Percentiles rank a stretch among this genome's conserved stretches.
Evolutionary conservation across 2,113 vertebrate species (phyloP).

Genomic region (Oxyura jamaicensis): DNA sequence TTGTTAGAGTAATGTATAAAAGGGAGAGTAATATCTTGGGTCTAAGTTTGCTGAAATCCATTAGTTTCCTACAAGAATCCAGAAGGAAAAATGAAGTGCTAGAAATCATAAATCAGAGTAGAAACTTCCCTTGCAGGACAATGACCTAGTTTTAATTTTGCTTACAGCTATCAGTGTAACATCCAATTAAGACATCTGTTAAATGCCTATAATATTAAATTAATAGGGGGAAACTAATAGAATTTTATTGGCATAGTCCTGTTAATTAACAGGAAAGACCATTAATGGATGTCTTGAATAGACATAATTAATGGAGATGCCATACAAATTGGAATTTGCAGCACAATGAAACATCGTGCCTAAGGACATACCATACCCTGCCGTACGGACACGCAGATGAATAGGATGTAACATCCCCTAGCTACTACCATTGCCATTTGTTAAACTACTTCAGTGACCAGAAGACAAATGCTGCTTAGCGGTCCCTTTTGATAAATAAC

Average conservation of each 20-base stretch:
- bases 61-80: neutral
- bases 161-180: conserved; percentile 62
- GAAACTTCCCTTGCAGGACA: conserved; percentile 61
- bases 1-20: neutral
- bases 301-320: conserved; percentile 68
- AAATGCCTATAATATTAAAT: conserved; percentile 78
- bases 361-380: conserved; percentile 54
- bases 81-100: conserved; percentile 27
- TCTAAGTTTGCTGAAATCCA: neutral
- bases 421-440: neutral
- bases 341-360: conserved; percentile 63
- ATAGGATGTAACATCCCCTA: neutral
- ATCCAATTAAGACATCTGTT: conserved; percentile 81
- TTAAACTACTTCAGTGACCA: neutral
- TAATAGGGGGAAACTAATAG: conserved; percentile 74
- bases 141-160: conserved; percentile 63
- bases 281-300: conserved; percentile 75
- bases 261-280: conserved; percentile 77
- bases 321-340: conserved; percentile 69
- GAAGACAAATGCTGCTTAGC: neutral
- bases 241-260: conserved; percentile 70
- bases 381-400: neutral
- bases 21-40: no score
- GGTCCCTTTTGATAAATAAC: neutral
- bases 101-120: conserved; percentile 38